A percentile compares a stretch with the other conserved stretches of the same genome.
Evolutionary conservation across 2,888 invertebrate species (phyloP).

Genomic region (Allacma fusca): DNA sequence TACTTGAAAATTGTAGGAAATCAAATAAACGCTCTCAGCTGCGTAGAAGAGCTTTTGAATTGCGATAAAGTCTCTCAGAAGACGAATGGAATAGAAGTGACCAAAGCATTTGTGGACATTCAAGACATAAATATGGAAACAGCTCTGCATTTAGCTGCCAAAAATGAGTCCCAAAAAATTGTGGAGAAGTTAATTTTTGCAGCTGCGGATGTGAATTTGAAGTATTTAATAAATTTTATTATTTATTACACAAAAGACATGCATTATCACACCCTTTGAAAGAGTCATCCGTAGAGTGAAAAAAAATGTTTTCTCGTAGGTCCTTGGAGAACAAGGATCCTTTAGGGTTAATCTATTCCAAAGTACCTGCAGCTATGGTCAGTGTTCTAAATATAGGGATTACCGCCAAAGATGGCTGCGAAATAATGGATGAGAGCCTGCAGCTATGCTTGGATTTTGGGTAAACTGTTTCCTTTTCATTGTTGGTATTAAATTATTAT

Average conservation of each 20-base stretch:
- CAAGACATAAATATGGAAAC: conserved; percentile 34
- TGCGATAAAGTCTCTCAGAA: background rate
- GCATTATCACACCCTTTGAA: too few relatives aligned
- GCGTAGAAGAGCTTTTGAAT: conserved; percentile 20
- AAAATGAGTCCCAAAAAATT: conserved; percentile 33
- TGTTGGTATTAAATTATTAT: too few relatives aligned
- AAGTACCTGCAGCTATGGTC: conserved; percentile 29
- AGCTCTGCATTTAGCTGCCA: conserved; percentile 37
- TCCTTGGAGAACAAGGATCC: conserved; percentile 34
- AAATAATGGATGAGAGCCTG: conserved; percentile 37
- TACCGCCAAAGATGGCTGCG: conserved; percentile 14
- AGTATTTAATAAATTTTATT: conserved; percentile 22
- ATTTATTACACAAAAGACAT: background rate
- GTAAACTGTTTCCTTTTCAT: background rate
- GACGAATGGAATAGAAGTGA: background rate
- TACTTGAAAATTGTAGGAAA: conserved; percentile 14
- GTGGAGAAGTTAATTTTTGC: conserved; percentile 31
- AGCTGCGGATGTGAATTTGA: conserved; percentile 42
- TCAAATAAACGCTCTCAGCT: conserved; percentile 16
- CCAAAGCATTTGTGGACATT: conserved; percentile 29
- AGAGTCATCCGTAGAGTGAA: too few relatives aligned
- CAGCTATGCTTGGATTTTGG: conserved; percentile 31
- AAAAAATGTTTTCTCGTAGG: background rate
- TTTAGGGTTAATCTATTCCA: conserved; percentile 29
- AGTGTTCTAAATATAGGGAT: conserved; percentile 28